A percentile compares a stretch with the other conserved stretches of the same genome.
phyloP scores from a whole-genome alignment of 1,140 invertebrate species.

The Diploscapter pachys region DNA sequence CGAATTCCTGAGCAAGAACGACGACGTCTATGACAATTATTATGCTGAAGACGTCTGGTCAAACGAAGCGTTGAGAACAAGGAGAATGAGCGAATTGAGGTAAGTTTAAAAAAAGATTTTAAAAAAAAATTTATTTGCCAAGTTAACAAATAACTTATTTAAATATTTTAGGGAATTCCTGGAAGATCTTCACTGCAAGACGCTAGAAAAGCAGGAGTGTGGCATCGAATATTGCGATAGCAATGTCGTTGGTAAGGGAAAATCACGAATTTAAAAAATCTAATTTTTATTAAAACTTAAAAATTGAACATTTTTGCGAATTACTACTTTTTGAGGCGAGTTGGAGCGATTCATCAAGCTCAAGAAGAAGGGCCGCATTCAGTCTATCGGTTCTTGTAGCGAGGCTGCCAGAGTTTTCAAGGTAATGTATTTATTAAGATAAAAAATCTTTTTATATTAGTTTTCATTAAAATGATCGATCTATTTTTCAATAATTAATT shows the following conservation, averaged over 20 bases:
- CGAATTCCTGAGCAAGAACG: slow-evolving; percentile 60
- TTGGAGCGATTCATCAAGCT: slow-evolving; percentile 61
- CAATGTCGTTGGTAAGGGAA: neutral
- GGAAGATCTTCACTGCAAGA: slow-evolving; percentile 68
- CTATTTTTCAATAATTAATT: slow-evolving; percentile 4
- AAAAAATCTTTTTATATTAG: neutral
- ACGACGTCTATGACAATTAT: slow-evolving; percentile 65
- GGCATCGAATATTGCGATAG: slow-evolving; percentile 62
- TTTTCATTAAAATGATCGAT: neutral
- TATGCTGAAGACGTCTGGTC: slow-evolving; percentile 70
- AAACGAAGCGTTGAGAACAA: slow-evolving; percentile 56
- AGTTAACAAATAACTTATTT: too few relatives aligned
- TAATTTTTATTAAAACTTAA: slow-evolving; percentile 51
- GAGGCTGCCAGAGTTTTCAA: neutral
- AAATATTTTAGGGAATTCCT: slow-evolving; percentile 66
- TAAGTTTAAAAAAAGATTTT: too few relatives aligned
- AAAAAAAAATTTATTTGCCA: too few relatives aligned
- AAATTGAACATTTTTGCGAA: too few relatives aligned
- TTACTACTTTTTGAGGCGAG: slow-evolving; percentile 61
- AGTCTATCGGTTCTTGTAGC: slow-evolving; percentile 22
- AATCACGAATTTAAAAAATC: slow-evolving; percentile 49
- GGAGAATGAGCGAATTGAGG: slow-evolving; percentile 65
- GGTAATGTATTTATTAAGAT: neutral
- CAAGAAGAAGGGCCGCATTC: slow-evolving; percentile 34
- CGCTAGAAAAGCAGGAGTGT: slow-evolving; percentile 67